Evolutionary conservation across 2,113 vertebrate genomes (phyloP).

Genomic region (Tragulus kanchil): DNA sequence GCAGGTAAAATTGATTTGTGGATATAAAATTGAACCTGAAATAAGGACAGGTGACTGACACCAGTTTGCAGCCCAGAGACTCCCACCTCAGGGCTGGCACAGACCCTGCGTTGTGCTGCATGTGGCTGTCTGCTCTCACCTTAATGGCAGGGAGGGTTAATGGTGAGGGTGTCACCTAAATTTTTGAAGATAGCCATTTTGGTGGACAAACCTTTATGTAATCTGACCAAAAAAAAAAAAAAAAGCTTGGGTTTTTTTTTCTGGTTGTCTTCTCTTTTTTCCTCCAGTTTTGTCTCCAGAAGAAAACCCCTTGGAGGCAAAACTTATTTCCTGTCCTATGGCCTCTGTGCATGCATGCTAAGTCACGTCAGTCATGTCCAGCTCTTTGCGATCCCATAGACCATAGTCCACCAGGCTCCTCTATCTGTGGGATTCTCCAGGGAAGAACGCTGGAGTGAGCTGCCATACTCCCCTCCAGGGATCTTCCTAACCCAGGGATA

Average conservation of each 20-base stretch:
- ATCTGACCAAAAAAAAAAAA: not conserved
- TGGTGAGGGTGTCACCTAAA: not conserved
- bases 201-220: not conserved
- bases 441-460: not conserved
- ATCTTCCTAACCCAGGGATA: not conserved
- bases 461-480: not conserved
- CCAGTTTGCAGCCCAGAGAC: fast-evolving
- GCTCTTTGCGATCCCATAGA: not conserved
- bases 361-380: not conserved
- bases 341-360: not conserved
- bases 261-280: not conserved
- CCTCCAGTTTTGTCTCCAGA: not conserved
- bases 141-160: fast-evolving
- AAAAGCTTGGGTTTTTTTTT: not conserved
- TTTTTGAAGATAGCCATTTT: not conserved
- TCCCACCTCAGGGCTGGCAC: fast-evolving
- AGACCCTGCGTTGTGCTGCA: fast-evolving
- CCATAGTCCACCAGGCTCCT: not conserved
- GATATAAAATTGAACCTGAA: not conserved
- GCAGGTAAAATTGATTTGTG: not conserved
- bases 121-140: not conserved
- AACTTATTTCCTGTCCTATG: not conserved
- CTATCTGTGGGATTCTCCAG: not conserved
- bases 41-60: not conserved
- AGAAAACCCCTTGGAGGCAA: not conserved